A percentile compares a stretch with the other conserved stretches of the same genome.
Evolutionary conservation across 2,113 vertebrate genomes (phyloP).

Genomic region (Sinocyclocheilus anshuiensis): DNA sequence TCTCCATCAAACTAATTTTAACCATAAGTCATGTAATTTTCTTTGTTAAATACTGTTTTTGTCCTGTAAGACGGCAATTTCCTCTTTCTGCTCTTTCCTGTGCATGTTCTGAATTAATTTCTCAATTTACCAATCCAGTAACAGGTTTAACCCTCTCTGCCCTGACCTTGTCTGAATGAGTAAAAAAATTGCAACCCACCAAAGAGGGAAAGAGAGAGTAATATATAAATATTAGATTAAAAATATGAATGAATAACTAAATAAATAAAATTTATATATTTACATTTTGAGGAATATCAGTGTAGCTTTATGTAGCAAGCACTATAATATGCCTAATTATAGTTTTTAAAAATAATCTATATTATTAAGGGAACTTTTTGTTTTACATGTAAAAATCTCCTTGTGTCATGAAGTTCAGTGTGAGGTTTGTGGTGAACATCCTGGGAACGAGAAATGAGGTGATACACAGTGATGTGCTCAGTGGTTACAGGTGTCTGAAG

Average conservation of each 20-base stretch:
- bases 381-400: not conserved
- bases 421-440: too few species aligned
- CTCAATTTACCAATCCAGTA: not conserved
- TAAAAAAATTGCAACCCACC: not conserved
- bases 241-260: too few species aligned
- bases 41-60: not conserved
- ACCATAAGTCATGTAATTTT: not conserved
- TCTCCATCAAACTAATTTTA: not conserved
- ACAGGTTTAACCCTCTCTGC: not conserved
- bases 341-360: not conserved
- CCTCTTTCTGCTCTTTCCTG: not conserved
- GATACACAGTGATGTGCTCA: not conserved
- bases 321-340: not conserved
- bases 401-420: too few species aligned
- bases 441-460: not conserved
- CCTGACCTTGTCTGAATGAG: not conserved
- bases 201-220: not conserved
- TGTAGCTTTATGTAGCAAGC: not conserved
- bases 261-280: too few species aligned
- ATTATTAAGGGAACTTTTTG: not conserved
- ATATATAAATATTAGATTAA: not conserved
- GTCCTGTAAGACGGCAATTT: not conserved
- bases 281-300: too few species aligned
- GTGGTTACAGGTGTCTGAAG: not conserved
- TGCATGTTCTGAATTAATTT: conserved; percentile 7